Evolutionary conservation across 2,888 invertebrate genomes (phyloP), one percentile per base, ranked within the genome.

Genomic region (Mamestra brassicae): DNA sequence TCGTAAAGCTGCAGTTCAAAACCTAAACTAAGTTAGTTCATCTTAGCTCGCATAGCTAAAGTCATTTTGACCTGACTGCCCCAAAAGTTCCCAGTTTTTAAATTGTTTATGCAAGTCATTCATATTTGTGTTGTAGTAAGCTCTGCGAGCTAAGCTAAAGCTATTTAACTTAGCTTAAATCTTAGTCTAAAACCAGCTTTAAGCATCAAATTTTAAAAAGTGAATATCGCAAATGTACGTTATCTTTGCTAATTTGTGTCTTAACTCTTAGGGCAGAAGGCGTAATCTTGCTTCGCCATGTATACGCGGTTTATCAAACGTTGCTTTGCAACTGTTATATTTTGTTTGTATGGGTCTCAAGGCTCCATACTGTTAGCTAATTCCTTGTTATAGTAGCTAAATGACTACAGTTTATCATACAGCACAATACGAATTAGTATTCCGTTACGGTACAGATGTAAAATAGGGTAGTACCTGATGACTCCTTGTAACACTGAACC

Each of bases 301-400:
- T 85, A 87, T 85, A 85, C 83, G 83, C 68, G 50, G 61, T 69
- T 66, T 75, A 68, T 57, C 71, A 55, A 67, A 78, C 34, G 81
- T 86, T 84, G 85, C 75, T 66, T 64, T 54, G 83, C 83, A 81
- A 86, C 72, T 71, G 42, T 71, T 76, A 74, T 60, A 54, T 70
- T 80, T 78, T 80, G 66, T 80, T 68, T 52, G 80, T 84, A 77
- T 82, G 85, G 78, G 76, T 71, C 86, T 80, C 15, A 78, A 85
- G 86, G 84, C 58, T 78, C 83, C 78, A 76, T 79, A 74, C 63
- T 87, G 88, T 87, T 88, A 88, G 88, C 78, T 88, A 88, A 85
- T 85, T 87, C 57, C 75, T 88, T 87, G 83, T 63, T 80, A 70
- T 81, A 88, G 71, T 87, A 81, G 80, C 66, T 78, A 82, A 88